Percentiles rank a stretch among this genome's conserved stretches.
Conservation (phyloP, 2,888 invertebrate species). For the Drosophila tanythrix region DNA sequence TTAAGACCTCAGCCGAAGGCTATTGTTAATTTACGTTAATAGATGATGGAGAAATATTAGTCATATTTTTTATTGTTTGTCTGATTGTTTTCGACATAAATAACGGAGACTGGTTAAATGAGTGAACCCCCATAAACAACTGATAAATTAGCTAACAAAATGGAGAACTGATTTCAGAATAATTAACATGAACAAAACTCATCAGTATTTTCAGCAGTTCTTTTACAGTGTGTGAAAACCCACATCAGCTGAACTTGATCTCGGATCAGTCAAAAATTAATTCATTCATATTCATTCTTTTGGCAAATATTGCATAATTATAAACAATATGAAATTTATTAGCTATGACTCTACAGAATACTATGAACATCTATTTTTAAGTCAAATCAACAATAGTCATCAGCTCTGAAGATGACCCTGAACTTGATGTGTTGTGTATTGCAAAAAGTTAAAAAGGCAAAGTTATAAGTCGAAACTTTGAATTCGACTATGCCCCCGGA, state of each 20-base stretch:
- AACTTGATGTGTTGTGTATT: background rate
- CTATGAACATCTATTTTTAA: background rate
- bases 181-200: constrained; percentile 10
- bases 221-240: background rate
- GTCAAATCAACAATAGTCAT: constrained; percentile 3
- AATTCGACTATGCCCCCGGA: no score
- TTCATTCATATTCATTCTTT: constrained; percentile 11
- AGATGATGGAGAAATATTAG: background rate
- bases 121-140: constrained; percentile 33
- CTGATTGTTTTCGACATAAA: constrained; percentile 1
- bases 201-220: constrained; percentile 22
- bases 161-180: constrained; percentile 15
- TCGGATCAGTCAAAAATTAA: constrained; percentile 27
- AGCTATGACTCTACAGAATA: constrained; percentile 42
- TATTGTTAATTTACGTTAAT: constrained; percentile 1
- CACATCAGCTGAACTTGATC: constrained; percentile 57
- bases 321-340: constrained; percentile 19
- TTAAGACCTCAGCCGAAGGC: background rate
- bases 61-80: constrained; percentile 3
- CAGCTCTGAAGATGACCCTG: constrained; percentile 16
- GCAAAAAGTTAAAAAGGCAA: background rate
- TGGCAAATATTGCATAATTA: constrained; percentile 50
- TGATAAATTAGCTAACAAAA: constrained; percentile 1
- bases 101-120: constrained; percentile 1
- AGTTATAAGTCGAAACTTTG: no score